Conservation (phyloP, 2,888 invertebrate genomes). For the Amblyjoppa fuscipennis region DNA sequence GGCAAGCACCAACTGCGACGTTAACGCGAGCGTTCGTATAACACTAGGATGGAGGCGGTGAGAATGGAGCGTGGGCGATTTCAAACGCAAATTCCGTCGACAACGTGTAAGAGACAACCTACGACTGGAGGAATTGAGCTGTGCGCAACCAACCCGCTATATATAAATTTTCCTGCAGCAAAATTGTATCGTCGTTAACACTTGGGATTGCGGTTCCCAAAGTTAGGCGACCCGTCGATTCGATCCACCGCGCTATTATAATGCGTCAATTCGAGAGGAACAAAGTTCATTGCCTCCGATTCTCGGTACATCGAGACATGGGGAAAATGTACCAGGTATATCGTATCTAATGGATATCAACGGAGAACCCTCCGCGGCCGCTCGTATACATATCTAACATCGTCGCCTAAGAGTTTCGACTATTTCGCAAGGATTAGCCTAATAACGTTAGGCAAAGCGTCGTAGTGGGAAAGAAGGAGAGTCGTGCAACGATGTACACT, state of each 20-base stretch:
- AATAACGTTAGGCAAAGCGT: slow-evolving; percentile 38
- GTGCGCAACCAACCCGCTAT: neutral
- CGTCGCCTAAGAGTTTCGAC: slow-evolving; percentile 48
- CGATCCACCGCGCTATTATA: slow-evolving; percentile 74
- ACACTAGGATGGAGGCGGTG: neutral
- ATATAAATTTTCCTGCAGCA: slow-evolving; percentile 41
- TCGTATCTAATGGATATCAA: slow-evolving; percentile 32
- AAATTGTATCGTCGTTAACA: slow-evolving; percentile 44
- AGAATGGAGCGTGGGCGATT: slow-evolving; percentile 71
- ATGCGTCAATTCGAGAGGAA: slow-evolving; percentile 73
- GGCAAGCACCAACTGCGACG: neutral
- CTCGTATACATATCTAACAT: slow-evolving; percentile 32
- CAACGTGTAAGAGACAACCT: slow-evolving; percentile 67
- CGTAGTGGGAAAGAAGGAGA: neutral
- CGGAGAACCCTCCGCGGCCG: slow-evolving; percentile 18
- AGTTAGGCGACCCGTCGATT: slow-evolving; percentile 78
- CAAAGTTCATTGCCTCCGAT: slow-evolving; percentile 17
- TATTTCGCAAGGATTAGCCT: slow-evolving; percentile 48
- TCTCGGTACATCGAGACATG: neutral
- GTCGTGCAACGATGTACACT: slow-evolving; percentile 8
- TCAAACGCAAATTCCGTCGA: slow-evolving; percentile 81
- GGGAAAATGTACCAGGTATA: slow-evolving; percentile 24
- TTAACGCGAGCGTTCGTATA: slow-evolving; percentile 19
- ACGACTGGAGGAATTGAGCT: slow-evolving; percentile 50
- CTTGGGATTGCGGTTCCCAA: slow-evolving; percentile 79